Conservation (phyloP, 2,797 vertebrate species). For the Hydrolagus colliei region DNA sequence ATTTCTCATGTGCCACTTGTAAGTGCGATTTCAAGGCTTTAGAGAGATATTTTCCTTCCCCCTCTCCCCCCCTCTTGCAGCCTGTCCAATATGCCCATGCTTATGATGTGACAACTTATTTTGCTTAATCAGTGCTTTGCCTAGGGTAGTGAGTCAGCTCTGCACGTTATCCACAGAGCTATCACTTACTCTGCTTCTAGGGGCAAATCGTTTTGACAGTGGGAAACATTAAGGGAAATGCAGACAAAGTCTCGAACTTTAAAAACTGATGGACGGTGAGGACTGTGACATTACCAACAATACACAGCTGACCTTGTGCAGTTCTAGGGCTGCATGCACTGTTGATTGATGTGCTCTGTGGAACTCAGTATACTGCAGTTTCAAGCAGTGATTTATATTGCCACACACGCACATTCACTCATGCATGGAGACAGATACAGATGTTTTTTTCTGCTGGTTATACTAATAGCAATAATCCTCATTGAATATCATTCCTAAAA, state of each 20-base stretch:
- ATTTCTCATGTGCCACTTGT: not conserved
- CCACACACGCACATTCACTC: not conserved
- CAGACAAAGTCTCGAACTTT: conserved; percentile 36
- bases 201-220: conserved; percentile 59
- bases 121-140: conserved; percentile 61
- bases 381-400: not conserved
- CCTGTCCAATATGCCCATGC: conserved; percentile 28
- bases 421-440: not conserved
- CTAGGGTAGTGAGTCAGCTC: conserved; percentile 50
- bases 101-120: conserved; percentile 42
- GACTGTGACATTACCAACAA: not conserved
- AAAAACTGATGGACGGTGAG: not conserved
- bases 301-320: too few relatives aligned
- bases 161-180: conserved; percentile 51
- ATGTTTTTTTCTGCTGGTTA: too few relatives aligned
- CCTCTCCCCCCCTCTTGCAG: conserved; percentile 32
- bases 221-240: conserved; percentile 45
- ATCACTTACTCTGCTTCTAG: conserved; percentile 52
- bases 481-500: too few relatives aligned
- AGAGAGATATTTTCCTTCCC: not conserved
- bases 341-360: not conserved
- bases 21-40: not conserved
- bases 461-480: too few relatives aligned
- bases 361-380: not conserved
- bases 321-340: not conserved